phyloP scores from a whole-genome alignment of 1,140 invertebrate genomes.

The Tetragnatha versicolor region DNA sequence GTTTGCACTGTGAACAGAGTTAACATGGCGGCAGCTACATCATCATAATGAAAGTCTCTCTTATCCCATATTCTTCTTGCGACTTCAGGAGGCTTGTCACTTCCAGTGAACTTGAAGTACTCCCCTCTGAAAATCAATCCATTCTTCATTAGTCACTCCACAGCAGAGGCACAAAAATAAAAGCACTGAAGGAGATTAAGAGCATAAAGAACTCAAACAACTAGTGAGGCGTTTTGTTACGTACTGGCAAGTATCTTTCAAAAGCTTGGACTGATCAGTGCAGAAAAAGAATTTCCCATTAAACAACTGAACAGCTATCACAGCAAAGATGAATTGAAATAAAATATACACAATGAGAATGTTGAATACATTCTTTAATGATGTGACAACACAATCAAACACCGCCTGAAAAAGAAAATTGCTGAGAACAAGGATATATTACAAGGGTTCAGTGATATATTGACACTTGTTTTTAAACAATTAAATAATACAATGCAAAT shows the following conservation, averaged over 20 bases:
- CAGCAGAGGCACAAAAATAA: background rate
- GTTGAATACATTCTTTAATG: slow-evolving; percentile 99
- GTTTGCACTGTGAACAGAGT: slow-evolving; percentile 99
- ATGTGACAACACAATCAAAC: slow-evolving; percentile 99
- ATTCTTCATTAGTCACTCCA: background rate
- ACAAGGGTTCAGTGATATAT: background rate
- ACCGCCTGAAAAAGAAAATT: slow-evolving; percentile 84
- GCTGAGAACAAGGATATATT: background rate
- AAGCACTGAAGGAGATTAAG: background rate
- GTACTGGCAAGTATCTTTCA: slow-evolving; percentile 93
- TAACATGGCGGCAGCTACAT: slow-evolving; percentile 96
- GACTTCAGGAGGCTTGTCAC: slow-evolving; percentile 81
- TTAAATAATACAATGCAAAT: background rate
- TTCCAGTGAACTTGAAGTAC: slow-evolving; percentile 87
- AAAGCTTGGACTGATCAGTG: slow-evolving; percentile 97
- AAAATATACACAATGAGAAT: slow-evolving; percentile 99
- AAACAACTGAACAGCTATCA: slow-evolving; percentile 99
- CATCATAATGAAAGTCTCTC: slow-evolving; percentile 97
- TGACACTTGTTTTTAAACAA: background rate
- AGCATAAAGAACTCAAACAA: background rate
- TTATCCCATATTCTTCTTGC: slow-evolving; percentile 84
- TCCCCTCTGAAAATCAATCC: slow-evolving; percentile 81
- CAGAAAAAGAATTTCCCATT: slow-evolving; percentile 99
- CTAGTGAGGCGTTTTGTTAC: slow-evolving; percentile 66
- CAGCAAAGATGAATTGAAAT: slow-evolving; percentile 99